phyloP scores from a whole-genome alignment of 2,888 invertebrate genomes.

The Tuberolachnus salignus region DNA sequence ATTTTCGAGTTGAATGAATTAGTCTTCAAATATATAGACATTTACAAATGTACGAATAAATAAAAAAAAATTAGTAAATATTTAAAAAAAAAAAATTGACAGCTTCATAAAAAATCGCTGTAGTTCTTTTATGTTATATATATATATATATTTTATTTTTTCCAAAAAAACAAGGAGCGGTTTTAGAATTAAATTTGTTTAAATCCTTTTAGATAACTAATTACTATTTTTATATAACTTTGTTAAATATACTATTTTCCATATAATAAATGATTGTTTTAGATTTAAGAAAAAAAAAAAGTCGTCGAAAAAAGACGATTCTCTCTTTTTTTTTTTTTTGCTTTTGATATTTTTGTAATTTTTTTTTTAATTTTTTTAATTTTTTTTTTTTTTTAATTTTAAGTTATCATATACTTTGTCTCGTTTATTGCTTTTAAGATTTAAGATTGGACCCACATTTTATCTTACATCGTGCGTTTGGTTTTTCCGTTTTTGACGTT shows the following conservation, averaged over 20 bases:
- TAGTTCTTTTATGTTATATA: constrained; percentile 32
- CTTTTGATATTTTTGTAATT: constrained; percentile 40
- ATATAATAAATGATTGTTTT: constrained; percentile 53
- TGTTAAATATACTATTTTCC: constrained; percentile 47
- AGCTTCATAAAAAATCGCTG: constrained; percentile 56
- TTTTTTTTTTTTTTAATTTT: constrained; percentile 22
- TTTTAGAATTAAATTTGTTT: constrained; percentile 36
- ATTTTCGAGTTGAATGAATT: constrained; percentile 30
- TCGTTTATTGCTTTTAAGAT: constrained; percentile 41
- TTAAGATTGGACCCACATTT: constrained; percentile 36
- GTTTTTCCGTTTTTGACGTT: constrained; percentile 48
- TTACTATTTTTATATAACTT: constrained; percentile 42
- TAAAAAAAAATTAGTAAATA: constrained; percentile 43
- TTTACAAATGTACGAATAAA: constrained; percentile 37
- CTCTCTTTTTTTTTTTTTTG: constrained; percentile 35
- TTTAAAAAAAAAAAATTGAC: constrained; percentile 50
- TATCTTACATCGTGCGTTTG: constrained; percentile 53
- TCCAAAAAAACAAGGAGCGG: neutral
- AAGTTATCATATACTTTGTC: constrained; percentile 56
- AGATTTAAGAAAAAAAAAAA: constrained; percentile 49
- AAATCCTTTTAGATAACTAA: constrained; percentile 18
- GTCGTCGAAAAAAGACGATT: constrained; percentile 50
- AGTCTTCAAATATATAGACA: constrained; percentile 39
- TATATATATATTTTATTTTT: constrained; percentile 12
- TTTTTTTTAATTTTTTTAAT: constrained; percentile 29